These are phyloP conservation scores for Argyresthia goedartella DNA, from an alignment of 2,888 invertebrate species.

Conservation along the genomic window DNA sequence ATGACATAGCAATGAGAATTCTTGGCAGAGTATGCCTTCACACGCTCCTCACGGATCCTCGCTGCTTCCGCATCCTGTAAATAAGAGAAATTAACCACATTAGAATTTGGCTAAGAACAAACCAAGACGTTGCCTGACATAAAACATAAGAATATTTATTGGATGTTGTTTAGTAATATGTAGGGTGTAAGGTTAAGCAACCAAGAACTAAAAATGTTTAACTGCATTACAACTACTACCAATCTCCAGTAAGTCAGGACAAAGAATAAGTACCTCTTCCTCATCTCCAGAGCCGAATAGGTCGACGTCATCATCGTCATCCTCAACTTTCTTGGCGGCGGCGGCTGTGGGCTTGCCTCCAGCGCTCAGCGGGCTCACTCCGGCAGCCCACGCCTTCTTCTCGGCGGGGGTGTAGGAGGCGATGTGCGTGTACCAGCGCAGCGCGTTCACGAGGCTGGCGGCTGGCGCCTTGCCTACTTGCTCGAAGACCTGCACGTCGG, in stretches of 20 bases:
- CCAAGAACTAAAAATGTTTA: too few species aligned
- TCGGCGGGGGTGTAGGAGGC: constrained; percentile 86
- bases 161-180: too few species aligned
- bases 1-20: constrained; percentile 97
- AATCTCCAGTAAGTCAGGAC: too few species aligned
- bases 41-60: constrained; percentile 86
- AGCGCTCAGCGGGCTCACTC: constrained; percentile 72
- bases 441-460: constrained; percentile 75
- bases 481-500: constrained; percentile 86
- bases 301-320: constrained; percentile 88
- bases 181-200: too few species aligned
- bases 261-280: constrained; percentile 69
- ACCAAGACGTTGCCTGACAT: too few species aligned
- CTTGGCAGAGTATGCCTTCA: constrained; percentile 93
- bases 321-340: constrained; percentile 56
- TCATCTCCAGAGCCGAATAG: constrained; percentile 93
- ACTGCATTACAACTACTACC: too few species aligned
- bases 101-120: too few species aligned
- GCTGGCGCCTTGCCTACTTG: constrained; percentile 82
- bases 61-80: constrained; percentile 83
- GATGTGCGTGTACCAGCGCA: constrained; percentile 96
- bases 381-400: constrained; percentile 73
- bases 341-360: constrained; percentile 73
- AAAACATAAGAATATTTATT: too few species aligned
- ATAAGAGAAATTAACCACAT: not conserved